Evolutionary conservation across 2,113 vertebrate species (phyloP), one percentile per base, ranked within the genome.

Genomic region (Prietella phreatophila): DNA sequence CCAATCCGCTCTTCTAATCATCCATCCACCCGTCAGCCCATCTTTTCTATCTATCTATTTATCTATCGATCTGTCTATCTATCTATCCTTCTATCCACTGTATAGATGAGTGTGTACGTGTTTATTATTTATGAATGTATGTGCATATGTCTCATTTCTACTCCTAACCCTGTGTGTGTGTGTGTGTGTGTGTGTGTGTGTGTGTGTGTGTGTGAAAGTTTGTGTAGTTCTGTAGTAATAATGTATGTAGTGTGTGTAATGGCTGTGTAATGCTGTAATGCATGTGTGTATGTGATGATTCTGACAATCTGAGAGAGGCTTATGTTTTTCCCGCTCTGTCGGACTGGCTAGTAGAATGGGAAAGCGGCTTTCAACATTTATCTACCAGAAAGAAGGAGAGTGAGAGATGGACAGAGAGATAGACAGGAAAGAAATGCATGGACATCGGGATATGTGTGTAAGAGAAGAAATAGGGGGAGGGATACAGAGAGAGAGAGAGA

Each of bases 321-420:
- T 55, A 79, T 47, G 27, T 86, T 13, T 27, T 33, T 25, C 36
- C 67, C 42, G 30, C 22, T 85, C 36, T 58, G 58, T 22, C 10
- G 50, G 42, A 67, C 61, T 81, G 39, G 50, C 53, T 55, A 50
- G 30, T 47, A n/a, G 36, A 61, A 58, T 39, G n/a, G 33, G 76
- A 88, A 47, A 67, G 33, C 58, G 80, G 80, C 53, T 61, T 80
- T 90, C 79, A 39, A 84, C 73, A 81, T 88, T 56, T 27, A 20
- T 25, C 30, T 39, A 61, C 7, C 27, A 61, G 9, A 75, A 3
- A 82, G 33, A 82, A 7, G 47, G 47, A 76, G 67, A 75, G 53
- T n/a, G 22, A 60, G 36, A 82, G 69, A 87, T 36, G 65, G 81
- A 87, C 61, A 63, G 82, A 81, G 27, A 80, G 27, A 50, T 78